phyloP scores from a whole-genome alignment of 2,797 vertebrate genomes.

The Luscinia megarhynchos region DNA sequence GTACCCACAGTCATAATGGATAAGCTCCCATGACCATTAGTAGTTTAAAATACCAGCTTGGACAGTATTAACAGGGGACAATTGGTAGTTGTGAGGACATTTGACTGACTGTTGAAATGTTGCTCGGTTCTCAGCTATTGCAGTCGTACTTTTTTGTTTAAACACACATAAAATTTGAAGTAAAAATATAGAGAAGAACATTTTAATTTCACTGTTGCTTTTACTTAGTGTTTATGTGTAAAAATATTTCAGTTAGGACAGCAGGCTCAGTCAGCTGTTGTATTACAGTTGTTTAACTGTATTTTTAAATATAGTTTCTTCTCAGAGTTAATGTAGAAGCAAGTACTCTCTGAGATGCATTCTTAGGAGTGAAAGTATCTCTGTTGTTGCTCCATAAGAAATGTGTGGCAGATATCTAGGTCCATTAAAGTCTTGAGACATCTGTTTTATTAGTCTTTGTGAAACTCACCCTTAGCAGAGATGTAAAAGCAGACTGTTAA shows the following conservation, averaged over 20 bases:
- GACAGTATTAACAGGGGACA: accelerated
- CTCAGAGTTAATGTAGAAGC: not conserved
- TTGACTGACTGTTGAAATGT: not conserved
- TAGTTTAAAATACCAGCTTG: not conserved
- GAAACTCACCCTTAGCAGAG: not conserved
- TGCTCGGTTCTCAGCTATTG: not conserved
- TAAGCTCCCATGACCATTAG: not conserved
- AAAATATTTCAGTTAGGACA: not conserved
- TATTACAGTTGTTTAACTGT: not conserved
- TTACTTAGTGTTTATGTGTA: not conserved
- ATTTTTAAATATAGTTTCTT: not conserved
- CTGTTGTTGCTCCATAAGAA: not conserved
- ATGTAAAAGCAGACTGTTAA: not conserved
- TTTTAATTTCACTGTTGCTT: not conserved
- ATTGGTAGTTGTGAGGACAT: not conserved
- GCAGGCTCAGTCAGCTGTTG: not conserved
- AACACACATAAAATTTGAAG: not conserved
- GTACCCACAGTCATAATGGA: not conserved
- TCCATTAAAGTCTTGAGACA: not conserved
- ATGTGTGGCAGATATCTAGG: not conserved
- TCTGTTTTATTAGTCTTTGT: not conserved
- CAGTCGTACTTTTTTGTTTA: not conserved
- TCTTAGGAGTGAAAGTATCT: not conserved
- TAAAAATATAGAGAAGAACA: not conserved
- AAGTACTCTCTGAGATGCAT: not conserved